phyloP scores from a whole-genome alignment of 2,888 invertebrate genomes.

The Perizoma flavofasciatum region DNA sequence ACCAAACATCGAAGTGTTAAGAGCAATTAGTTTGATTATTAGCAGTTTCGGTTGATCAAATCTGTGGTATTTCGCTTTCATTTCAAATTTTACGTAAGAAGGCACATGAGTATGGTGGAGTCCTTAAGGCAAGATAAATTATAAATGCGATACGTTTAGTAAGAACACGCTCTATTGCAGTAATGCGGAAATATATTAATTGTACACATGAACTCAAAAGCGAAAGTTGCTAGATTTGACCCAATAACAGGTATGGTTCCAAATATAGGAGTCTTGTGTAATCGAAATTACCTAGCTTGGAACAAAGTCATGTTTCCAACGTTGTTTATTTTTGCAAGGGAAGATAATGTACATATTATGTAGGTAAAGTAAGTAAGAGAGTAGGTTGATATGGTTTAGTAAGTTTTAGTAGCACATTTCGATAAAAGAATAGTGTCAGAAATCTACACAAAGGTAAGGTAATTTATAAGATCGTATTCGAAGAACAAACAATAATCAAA shows the following conservation, averaged over 20 bases:
- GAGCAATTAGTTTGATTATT: conserved; percentile 17
- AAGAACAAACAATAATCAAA: conserved; percentile 13
- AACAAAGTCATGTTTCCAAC: conserved; percentile 19
- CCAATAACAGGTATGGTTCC: conserved; percentile 12
- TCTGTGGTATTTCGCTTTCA: background rate
- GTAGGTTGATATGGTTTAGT: background rate
- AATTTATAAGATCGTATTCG: background rate
- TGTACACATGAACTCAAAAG: conserved; percentile 15
- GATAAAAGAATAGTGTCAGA: background rate
- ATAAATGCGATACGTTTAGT: too few relatives aligned
- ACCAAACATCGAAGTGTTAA: conserved; percentile 10
- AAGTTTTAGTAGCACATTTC: background rate
- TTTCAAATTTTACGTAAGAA: background rate
- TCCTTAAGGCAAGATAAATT: too few relatives aligned
- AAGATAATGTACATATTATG: too few relatives aligned
- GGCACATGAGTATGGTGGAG: background rate
- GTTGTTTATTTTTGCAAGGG: background rate
- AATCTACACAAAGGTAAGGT: background rate
- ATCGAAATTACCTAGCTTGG: conserved; percentile 25
- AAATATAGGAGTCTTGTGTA: conserved; percentile 22
- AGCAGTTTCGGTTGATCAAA: conserved; percentile 1
- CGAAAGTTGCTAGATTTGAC: conserved; percentile 22
- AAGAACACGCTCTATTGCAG: background rate
- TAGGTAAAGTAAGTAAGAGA: background rate
- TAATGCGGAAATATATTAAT: background rate